phyloP scores from a whole-genome alignment of 2,113 vertebrate genomes.

The Hippolais icterina region DNA sequence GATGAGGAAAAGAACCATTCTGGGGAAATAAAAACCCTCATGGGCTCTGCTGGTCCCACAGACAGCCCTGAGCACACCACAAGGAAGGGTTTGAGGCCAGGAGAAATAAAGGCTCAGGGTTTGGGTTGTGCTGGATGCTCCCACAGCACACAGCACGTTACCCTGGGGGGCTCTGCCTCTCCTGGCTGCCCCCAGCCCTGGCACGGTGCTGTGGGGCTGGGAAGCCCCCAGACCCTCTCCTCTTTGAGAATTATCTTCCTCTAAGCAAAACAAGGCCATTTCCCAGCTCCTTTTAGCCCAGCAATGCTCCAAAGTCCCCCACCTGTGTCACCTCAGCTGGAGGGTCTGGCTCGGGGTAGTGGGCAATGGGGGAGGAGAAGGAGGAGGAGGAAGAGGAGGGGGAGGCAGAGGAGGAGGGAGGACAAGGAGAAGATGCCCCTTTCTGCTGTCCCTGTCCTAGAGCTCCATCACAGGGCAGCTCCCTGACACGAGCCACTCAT shows the following conservation, averaged over 20 bases:
- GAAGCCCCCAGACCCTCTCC: background rate
- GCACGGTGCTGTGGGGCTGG: background rate
- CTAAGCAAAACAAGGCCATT: background rate
- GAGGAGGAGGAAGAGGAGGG: background rate
- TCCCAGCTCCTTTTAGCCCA: background rate
- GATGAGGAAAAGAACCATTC: background rate
- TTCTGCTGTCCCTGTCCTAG: background rate
- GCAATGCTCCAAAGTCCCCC: background rate
- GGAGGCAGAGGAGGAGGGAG: no score
- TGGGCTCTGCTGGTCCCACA: background rate
- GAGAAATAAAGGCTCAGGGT: background rate
- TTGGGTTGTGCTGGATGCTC: background rate
- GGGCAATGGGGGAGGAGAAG: no score
- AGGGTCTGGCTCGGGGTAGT: background rate
- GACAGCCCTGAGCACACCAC: background rate
- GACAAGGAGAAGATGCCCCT: background rate
- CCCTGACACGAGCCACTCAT: rapidly evolving
- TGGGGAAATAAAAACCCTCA: background rate
- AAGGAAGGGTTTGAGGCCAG: background rate
- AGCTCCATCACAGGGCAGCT: background rate
- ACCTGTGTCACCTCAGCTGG: rapidly evolving
- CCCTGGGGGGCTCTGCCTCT: background rate
- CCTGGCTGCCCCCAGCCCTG: background rate
- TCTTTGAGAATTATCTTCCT: background rate
- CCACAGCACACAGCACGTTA: background rate